A percentile compares a stretch with the other conserved stretches of the same genome.
Conservation (phyloP, 2,888 invertebrate genomes). For the Clusia tigrina region DNA sequence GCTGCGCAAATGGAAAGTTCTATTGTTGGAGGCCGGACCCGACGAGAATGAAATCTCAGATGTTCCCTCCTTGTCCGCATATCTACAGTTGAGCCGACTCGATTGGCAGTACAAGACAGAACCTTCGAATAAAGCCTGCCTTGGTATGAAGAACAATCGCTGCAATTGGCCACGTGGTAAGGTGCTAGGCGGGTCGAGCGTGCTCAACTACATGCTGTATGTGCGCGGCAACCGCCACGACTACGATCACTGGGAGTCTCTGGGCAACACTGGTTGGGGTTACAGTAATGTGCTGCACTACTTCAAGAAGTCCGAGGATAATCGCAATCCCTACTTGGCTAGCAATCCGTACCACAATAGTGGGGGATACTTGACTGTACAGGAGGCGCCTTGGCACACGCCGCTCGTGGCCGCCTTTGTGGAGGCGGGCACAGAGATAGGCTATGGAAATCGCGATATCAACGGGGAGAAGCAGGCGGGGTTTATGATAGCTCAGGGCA, state of each 20-base stretch:
- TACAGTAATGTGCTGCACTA: conserved; percentile 85
- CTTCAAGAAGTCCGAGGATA: conserved; percentile 90
- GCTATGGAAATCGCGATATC: conserved; percentile 83
- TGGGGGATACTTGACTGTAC: conserved; percentile 80
- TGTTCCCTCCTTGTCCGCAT: conserved; percentile 86
- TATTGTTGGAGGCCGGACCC: conserved; percentile 84
- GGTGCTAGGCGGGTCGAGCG: conserved; percentile 87
- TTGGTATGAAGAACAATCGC: conserved; percentile 81
- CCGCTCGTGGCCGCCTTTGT: conserved; percentile 84
- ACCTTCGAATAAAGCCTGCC: conserved; percentile 79
- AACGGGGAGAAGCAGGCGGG: conserved; percentile 83
- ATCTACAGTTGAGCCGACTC: conserved; percentile 82
- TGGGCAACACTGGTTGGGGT: conserved; percentile 90
- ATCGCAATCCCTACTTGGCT: conserved; percentile 82
- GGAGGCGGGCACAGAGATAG: conserved; percentile 82
- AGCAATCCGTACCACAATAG: conserved; percentile 71
- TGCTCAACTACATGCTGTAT: conserved; percentile 90
- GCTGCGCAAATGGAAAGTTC: conserved; percentile 77
- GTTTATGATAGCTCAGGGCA: conserved; percentile 84
- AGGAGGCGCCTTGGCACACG: conserved; percentile 85
- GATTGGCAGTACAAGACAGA: conserved; percentile 93
- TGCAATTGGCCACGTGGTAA: conserved; percentile 92
- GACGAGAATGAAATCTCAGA: conserved; percentile 89
- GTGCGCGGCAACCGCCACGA: conserved; percentile 84
- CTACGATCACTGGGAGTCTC: conserved; percentile 86